These are phyloP conservation scores for Gisinianus flammeolus DNA, from an alignment of 2,888 invertebrate genomes.

Conservation along the genomic window DNA sequence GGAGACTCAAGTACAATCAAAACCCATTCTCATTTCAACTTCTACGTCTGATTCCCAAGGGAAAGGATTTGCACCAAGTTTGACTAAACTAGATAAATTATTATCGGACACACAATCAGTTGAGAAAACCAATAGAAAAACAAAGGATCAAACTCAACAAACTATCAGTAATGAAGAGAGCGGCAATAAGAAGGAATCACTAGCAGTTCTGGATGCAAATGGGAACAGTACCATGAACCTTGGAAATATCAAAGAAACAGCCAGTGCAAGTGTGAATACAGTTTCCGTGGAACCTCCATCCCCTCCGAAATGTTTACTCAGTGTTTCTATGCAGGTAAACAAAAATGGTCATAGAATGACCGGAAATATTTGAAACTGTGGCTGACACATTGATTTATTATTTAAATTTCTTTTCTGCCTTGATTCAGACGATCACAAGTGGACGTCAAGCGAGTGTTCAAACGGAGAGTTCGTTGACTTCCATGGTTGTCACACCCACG, in stretches of 20 bases:
- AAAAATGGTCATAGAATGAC: not conserved
- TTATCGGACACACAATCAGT: too few species aligned
- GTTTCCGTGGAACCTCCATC: not conserved
- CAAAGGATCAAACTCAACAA: too few species aligned
- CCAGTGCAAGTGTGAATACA: not conserved
- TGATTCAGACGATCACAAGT: not conserved
- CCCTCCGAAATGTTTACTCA: not conserved
- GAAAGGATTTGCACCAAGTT: too few species aligned
- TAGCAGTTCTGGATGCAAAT: not conserved
- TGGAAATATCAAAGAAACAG: not conserved
- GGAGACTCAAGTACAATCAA: too few species aligned
- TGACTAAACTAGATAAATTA: too few species aligned
- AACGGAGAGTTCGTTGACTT: not conserved
- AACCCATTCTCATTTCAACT: too few species aligned
- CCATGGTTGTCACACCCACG: not conserved
- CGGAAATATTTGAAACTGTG: not conserved
- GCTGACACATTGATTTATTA: not conserved
- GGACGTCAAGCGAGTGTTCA: not conserved
- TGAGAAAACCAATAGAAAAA: too few species aligned
- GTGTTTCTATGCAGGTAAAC: slow-evolving; percentile 1
- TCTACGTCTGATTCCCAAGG: too few species aligned
- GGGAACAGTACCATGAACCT: not conserved
- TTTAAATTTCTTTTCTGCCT: not conserved
- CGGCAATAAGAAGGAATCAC: too few species aligned
- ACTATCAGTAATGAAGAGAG: too few species aligned